Percentiles rank a stretch among this genome's conserved stretches.
phyloP scores from a whole-genome alignment of 2,797 vertebrate species.

The Xenopus petersii region DNA sequence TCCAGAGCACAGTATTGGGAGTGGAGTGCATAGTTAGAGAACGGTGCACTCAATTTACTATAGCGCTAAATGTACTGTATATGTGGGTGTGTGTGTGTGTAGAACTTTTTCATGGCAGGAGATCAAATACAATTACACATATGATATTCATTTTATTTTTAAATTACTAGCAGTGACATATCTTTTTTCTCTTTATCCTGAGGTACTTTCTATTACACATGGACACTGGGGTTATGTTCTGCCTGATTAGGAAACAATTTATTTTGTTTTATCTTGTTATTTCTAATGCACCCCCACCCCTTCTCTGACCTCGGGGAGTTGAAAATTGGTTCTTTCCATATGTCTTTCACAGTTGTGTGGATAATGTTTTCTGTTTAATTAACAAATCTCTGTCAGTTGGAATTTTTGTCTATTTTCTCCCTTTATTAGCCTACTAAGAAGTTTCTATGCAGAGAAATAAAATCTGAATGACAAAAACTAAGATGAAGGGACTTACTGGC shows the following conservation, averaged over 20 bases:
- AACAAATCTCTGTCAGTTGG: constrained; percentile 45
- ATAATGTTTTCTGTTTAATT: constrained; percentile 48
- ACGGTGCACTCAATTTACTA: too few species aligned
- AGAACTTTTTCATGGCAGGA: too few species aligned
- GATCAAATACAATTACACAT: too few species aligned
- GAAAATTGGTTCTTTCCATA: constrained; percentile 48
- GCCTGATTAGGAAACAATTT: constrained; percentile 48
- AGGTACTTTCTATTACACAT: constrained; percentile 42
- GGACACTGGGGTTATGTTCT: constrained; percentile 46
- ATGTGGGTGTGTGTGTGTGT: fast-evolving
- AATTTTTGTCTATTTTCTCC: constrained; percentile 37
- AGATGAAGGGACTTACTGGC: too few species aligned
- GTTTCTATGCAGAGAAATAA: constrained; percentile 9
- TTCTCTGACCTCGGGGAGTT: constrained; percentile 43
- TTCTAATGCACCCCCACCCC: constrained; percentile 12
- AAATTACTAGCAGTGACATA: too few species aligned
- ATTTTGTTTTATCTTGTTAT: constrained; percentile 45
- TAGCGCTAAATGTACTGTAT: too few species aligned
- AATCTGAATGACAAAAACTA: too few species aligned
- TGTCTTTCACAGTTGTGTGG: constrained; percentile 47
- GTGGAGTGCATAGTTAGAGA: too few species aligned
- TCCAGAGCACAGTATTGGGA: too few species aligned
- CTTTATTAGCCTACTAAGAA: constrained; percentile 31
- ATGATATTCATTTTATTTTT: too few species aligned
- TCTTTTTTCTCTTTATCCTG: constrained; percentile 15